Conservation (phyloP, 2,888 invertebrate species). For the Caenorhabditis zanzibari region DNA sequence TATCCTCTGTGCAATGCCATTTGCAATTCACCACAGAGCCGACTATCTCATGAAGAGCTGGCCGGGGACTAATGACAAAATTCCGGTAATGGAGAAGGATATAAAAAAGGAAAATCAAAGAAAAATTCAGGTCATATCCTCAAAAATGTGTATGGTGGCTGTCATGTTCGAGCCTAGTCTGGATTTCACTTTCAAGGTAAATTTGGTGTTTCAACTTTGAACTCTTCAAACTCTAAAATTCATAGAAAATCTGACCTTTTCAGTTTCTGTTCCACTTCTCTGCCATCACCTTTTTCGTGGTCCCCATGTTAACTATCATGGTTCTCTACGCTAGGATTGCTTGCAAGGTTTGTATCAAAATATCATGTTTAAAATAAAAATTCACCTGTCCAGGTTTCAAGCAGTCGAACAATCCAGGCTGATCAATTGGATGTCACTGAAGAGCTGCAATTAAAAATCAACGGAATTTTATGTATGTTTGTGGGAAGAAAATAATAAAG, state of each 20-base stretch:
- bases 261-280: slow-evolving; percentile 76
- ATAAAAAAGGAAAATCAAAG: neutral
- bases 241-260: slow-evolving; percentile 35
- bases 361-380: slow-evolving; percentile 1
- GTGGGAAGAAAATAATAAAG: neutral
- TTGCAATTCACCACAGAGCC: slow-evolving; percentile 73
- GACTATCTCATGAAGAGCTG: slow-evolving; percentile 75
- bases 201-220: slow-evolving; percentile 11
- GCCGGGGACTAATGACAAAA: slow-evolving; percentile 69
- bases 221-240: slow-evolving; percentile 4
- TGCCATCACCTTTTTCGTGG: slow-evolving; percentile 73
- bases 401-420: slow-evolving; percentile 42
- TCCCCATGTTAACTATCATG: slow-evolving; percentile 73
- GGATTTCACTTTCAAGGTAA: slow-evolving; percentile 63
- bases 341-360: slow-evolving; percentile 59
- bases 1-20: slow-evolving; percentile 72
- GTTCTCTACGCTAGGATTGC: slow-evolving; percentile 72
- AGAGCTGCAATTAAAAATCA: slow-evolving; percentile 64
- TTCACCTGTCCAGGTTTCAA: slow-evolving; percentile 57
- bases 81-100: no score
- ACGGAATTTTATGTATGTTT: slow-evolving; percentile 58
- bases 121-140: slow-evolving; percentile 63
- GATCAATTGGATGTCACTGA: slow-evolving; percentile 63
- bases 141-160: slow-evolving; percentile 77
- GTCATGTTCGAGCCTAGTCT: slow-evolving; percentile 70